Evolutionary conservation across 2,888 invertebrate species (phyloP).

Genomic region (Pyrochroa serraticornis): DNA sequence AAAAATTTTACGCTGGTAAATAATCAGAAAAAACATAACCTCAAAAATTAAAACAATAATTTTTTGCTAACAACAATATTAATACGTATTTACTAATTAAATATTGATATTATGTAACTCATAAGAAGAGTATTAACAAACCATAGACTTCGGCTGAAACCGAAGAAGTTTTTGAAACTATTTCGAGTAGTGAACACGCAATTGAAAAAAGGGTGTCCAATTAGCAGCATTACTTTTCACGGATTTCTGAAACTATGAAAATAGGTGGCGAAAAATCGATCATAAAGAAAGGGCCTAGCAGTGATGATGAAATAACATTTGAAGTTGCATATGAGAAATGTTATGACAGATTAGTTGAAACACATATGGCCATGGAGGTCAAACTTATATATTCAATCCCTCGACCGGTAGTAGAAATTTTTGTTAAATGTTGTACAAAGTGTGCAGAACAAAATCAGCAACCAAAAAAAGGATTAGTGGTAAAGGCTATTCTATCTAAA

Average conservation of each 20-base stretch:
- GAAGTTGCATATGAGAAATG: slow-evolving; percentile 12
- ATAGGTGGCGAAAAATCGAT: slow-evolving; percentile 1
- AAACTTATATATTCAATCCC: slow-evolving; percentile 19
- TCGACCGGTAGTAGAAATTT: slow-evolving; percentile 15
- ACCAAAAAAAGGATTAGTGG: slow-evolving; percentile 25
- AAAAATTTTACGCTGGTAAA: no score
- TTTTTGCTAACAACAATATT: neutral
- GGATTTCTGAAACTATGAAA: no score
- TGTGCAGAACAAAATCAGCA: slow-evolving; percentile 15
- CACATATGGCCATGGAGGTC: slow-evolving; percentile 18
- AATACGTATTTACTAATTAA: neutral
- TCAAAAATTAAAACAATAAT: no score
- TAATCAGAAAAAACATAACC: no score
- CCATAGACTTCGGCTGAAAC: slow-evolving; percentile 1
- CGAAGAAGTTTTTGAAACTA: no score
- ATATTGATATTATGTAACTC: slow-evolving; percentile 4
- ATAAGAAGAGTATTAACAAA: slow-evolving; percentile 5
- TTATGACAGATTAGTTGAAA: slow-evolving; percentile 18
- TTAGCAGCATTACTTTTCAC: slow-evolving; percentile 1
- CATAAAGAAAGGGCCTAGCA: slow-evolving; percentile 8
- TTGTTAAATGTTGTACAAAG: slow-evolving; percentile 13
- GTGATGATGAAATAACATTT: slow-evolving; percentile 9
- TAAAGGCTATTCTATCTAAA: slow-evolving; percentile 22
- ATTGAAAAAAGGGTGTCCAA: neutral
- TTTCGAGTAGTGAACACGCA: no score